Base-by-base conservation (phyloP, 2,113 vertebrate species). In the Sinocyclocheilus maitianheensis region DNA sequence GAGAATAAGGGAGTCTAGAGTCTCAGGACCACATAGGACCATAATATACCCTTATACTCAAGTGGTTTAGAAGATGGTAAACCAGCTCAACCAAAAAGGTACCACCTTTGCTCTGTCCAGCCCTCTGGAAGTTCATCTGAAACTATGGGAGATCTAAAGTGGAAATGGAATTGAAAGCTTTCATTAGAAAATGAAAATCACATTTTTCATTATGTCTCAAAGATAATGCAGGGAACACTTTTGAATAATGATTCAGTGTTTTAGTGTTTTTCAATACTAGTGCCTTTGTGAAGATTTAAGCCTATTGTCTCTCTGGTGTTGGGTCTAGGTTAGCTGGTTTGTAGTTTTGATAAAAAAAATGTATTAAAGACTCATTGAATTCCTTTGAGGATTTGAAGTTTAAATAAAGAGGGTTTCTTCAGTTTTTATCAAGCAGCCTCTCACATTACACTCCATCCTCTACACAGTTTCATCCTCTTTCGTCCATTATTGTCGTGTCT, bases 251-350 rank as follows among this genome's bases (percentile, higher is more conserved):
- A 62, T 62, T 62, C 58, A n/a, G 20, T 62, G 22, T 62, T 62
- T 55, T n/a, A 10, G 8, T n/a, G 58, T 62, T 62, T 62, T n/a
- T 10, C 58, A n/a, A 62, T 62, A 22, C 7, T 22, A 62, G 58
- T n/a, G 58, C 58, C 58, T n/a, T 62, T 62, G 8, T 62, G 58
- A 62, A n/a, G 20, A 62, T 62, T n/a, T 22, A 62, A n/a, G 75
- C 24, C 65, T 7, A 69, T 18, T 69, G 65, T 76, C 43, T 76
- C 72, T 76, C 46, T 24, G 13, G 74, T 76, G n/a, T 76, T 46
- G 12, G 12, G 43, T 51, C 43, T 46, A 26, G 74, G n/a, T 51
- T 6, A 76, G 8, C 46, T n/a, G 72, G 72, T 46, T 75, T 77
- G 46, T 26, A 14, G 34, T 14, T 77, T 77, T 77, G 24, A 55